Base-by-base conservation (phyloP, 2,797 vertebrate species). In the Lophotriccus pileatus region DNA sequence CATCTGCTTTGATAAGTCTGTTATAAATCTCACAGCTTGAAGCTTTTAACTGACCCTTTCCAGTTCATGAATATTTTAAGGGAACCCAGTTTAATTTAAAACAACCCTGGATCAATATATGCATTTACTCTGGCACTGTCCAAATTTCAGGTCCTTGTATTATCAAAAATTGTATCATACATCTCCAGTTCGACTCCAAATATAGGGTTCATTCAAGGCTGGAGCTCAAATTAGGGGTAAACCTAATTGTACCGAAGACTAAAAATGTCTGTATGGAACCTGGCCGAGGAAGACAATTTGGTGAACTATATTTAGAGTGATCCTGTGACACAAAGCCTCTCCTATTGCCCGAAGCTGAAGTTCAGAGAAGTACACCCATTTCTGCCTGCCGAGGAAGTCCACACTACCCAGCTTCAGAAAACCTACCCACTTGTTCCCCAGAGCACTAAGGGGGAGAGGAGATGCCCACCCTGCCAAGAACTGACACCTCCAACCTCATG, bases 41-140 rank as follows among this genome's bases (percentile, higher is more conserved):
- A 93, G 94, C 88, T 96, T 96, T 96, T 90, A 96, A 89, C 83
- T 97, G 95, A 97, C 95, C 91, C 90, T 77, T 94, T 91, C 81
- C 83, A 96, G 90, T 59, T 97, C 95, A 97, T 96, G 84, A 96
- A 96, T 96, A 95, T 96, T 97, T 96, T 94, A 97, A 91, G 64
- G 3, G 2, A 94, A 60, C 68, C 74, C 75, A 90, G 87, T 96
- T 96, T 96, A 96, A 95, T 96, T 97, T 95, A 94, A 97, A 97
- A 91, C 94, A 95, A 87, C 84, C n/a, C 39, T 89, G 64, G 91
- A 97, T 95, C 95, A 93, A 96, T 96, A 96, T 27, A 93, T 96
- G 95, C 93, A 96, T 94, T 95, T 96, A 47, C 87, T 84, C 68
- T 89, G 90, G 91, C 94, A 83, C 60, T 43, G 25, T 94, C 90